Conservation (phyloP, 2,888 invertebrate species). For the Drosophila phalerata region DNA sequence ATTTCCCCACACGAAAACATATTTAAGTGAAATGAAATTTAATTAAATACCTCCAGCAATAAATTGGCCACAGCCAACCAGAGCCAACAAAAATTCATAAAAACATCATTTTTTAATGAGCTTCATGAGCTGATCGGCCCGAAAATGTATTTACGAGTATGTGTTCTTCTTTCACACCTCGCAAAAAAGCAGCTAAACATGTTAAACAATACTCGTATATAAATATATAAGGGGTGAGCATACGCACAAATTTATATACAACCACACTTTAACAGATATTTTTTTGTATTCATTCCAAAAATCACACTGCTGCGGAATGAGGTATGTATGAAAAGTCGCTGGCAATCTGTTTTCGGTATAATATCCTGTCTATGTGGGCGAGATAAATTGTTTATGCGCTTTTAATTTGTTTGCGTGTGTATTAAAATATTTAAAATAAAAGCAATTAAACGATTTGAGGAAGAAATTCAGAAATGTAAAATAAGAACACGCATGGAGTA, state of each 20-base stretch:
- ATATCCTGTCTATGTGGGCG: constrained; percentile 32
- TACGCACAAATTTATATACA: constrained; percentile 13
- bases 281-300: constrained; percentile 18
- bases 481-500: neutral
- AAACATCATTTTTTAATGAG: constrained; percentile 79
- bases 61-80: constrained; percentile 50
- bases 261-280: neutral
- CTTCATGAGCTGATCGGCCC: constrained; percentile 43
- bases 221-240: constrained; percentile 47
- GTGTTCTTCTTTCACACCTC: constrained; percentile 70
- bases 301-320: constrained; percentile 10
- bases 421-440: constrained; percentile 62
- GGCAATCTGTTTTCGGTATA: constrained; percentile 54
- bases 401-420: constrained; percentile 61
- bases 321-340: constrained; percentile 44
- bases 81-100: constrained; percentile 61
- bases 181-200: constrained; percentile 38
- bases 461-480: neutral
- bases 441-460: constrained; percentile 22
- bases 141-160: constrained; percentile 56
- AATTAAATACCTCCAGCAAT: constrained; percentile 54
- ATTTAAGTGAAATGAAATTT: constrained; percentile 58
- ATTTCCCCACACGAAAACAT: constrained; percentile 46
- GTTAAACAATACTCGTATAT: constrained; percentile 58
- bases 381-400: constrained; percentile 63